Percentiles rank a stretch among this genome's conserved stretches.
These are phyloP conservation scores for Casuarius casuarius DNA, from an alignment of 2,113 vertebrate species.

Conservation along the genomic window DNA sequence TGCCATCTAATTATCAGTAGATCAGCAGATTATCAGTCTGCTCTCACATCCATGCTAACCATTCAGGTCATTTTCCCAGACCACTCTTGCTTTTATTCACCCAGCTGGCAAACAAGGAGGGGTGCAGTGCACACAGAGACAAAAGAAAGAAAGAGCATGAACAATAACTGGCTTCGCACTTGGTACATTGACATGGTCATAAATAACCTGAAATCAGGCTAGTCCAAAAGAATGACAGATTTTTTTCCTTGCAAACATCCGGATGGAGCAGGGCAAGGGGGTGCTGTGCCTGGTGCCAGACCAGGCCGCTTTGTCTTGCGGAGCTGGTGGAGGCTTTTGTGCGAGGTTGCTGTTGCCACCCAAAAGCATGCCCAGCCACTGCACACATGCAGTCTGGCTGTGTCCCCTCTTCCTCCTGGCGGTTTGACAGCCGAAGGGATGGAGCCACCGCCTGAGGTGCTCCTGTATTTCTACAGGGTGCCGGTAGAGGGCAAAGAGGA, in stretches of 20 bases:
- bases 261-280: not conserved
- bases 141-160: not conserved
- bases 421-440: not conserved
- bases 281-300: not conserved
- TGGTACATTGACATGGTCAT: not conserved
- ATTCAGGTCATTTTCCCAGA: not conserved
- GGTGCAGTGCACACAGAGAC: not conserved
- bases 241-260: not conserved
- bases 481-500: slow-evolving; percentile 68
- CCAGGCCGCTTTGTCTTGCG: accelerated
- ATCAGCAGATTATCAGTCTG: not conserved
- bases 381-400: no score
- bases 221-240: not conserved
- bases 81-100: not conserved
- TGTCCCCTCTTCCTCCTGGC: not conserved
- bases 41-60: not conserved
- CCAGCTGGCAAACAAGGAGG: not conserved
- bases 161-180: not conserved
- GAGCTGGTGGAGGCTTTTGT: not conserved
- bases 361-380: not conserved
- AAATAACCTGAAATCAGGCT: not conserved
- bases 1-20: not conserved
- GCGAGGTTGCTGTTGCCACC: not conserved
- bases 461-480: slow-evolving; percentile 43
- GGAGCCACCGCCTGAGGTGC: not conserved